These are phyloP conservation scores for Coracias cyanogaster DNA, from an alignment of 2,797 vertebrate genomes.

Conservation along the genomic window DNA sequence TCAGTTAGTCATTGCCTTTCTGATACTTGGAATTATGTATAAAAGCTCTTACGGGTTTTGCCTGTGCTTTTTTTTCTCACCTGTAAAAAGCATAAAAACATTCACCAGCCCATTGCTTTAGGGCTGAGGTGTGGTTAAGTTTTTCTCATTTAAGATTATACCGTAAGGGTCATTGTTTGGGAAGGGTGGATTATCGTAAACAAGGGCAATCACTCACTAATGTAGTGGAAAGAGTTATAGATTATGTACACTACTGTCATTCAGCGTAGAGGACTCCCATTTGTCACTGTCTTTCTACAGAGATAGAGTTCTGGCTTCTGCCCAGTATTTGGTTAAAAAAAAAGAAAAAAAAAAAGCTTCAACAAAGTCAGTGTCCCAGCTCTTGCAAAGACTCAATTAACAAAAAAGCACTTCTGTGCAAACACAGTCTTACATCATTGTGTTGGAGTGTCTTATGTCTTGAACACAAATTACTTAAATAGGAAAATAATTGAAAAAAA, in stretches of 20 bases:
- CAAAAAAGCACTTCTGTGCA: neutral
- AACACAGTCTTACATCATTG: neutral
- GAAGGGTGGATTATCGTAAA: constrained; percentile 23
- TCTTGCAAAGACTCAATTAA: neutral
- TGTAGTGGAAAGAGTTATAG: constrained; percentile 1
- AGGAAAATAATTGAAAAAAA: neutral
- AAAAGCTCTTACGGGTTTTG: neutral
- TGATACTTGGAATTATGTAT: neutral
- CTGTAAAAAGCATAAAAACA: neutral
- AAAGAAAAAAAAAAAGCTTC: neutral
- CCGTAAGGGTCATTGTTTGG: neutral
- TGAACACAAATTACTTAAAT: neutral
- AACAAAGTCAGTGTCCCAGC: neutral
- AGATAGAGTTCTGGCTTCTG: constrained; percentile 16
- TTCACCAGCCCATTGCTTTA: neutral
- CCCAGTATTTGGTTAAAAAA: neutral
- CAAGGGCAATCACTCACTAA: constrained; percentile 16
- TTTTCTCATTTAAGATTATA: constrained; percentile 9
- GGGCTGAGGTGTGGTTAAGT: neutral
- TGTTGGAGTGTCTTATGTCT: neutral
- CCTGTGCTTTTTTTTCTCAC: neutral
- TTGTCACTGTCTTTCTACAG: constrained; percentile 39
- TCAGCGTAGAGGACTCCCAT: neutral
- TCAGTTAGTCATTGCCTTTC: neutral
- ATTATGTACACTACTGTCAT: neutral